A percentile compares a stretch with the other conserved stretches of the same genome.
phyloP scores from a whole-genome alignment of 2,888 invertebrate genomes.

The Calliphora vomitoria region DNA sequence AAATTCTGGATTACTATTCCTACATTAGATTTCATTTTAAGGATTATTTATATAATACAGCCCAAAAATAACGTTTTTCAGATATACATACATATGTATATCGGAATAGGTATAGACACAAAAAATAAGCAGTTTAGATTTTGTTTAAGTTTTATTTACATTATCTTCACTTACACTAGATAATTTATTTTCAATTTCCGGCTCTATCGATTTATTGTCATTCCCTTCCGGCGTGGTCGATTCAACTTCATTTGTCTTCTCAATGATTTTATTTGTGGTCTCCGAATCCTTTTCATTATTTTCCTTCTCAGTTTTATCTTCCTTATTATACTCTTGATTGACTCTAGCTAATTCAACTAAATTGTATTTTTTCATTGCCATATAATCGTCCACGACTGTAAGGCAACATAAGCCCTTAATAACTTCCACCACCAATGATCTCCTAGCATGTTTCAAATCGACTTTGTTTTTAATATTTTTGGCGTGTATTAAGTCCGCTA shows the following conservation, averaged over 20 bases:
- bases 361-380: conserved; percentile 93
- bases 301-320: neutral
- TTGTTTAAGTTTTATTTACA: conserved; percentile 1
- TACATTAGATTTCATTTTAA: no score
- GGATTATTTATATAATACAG: no score
- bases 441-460: conserved; percentile 90
- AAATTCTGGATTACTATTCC: no score
- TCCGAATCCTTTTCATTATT: conserved; percentile 1
- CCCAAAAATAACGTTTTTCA: no score
- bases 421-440: conserved; percentile 93
- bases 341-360: conserved; percentile 86
- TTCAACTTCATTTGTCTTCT: neutral
- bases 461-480: conserved; percentile 91
- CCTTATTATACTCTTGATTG: conserved; percentile 51
- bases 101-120: no score
- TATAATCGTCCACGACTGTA: conserved; percentile 92
- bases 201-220: neutral
- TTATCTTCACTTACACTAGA: neutral
- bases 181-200: neutral
- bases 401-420: conserved; percentile 92
- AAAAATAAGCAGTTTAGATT: no score
- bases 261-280: neutral
- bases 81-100: no score
- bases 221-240: neutral
- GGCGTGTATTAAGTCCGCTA: conserved; percentile 89